A percentile compares a stretch with the other conserved stretches of the same genome.
phyloP scores from a whole-genome alignment of 2,888 invertebrate genomes.

The Rambutsinella grinnellia region DNA sequence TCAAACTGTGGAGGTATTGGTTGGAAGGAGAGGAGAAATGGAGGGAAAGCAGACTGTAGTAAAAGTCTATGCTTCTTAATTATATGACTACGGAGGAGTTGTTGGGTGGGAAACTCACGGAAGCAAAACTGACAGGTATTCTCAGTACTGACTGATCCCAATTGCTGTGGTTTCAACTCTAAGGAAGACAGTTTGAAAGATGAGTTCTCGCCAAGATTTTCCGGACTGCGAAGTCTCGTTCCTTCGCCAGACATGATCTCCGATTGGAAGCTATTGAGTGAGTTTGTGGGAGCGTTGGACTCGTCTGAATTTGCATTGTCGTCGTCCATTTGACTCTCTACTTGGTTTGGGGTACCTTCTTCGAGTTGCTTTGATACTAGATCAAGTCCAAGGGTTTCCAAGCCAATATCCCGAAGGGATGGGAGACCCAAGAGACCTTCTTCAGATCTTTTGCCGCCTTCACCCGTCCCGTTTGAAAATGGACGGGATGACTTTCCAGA shows the following conservation, averaged over 20 bases:
- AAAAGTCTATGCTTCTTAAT: conserved; percentile 62
- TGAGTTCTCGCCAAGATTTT: conserved; percentile 49
- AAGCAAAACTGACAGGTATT: conserved; percentile 65
- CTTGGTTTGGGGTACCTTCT: conserved; percentile 28
- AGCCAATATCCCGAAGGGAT: conserved; percentile 54
- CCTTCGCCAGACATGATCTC: conserved; percentile 33
- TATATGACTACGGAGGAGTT: conserved; percentile 58
- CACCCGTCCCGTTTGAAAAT: conserved; percentile 36
- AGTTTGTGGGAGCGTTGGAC: conserved; percentile 42
- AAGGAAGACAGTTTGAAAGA: conserved; percentile 60
- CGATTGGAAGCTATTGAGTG: conserved; percentile 40
- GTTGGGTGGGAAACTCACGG: conserved; percentile 61
- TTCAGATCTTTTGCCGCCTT: conserved; percentile 28
- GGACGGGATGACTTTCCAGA: conserved; percentile 27
- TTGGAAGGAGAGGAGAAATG: conserved; percentile 62
- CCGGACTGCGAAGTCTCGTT: conserved; percentile 42
- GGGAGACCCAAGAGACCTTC: conserved; percentile 32
- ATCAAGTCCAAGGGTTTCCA: conserved; percentile 56
- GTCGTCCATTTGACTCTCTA: conserved; percentile 43
- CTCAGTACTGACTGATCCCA: conserved; percentile 51
- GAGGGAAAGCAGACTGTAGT: conserved; percentile 60
- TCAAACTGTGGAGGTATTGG: conserved; percentile 48
- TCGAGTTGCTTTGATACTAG: conserved; percentile 56
- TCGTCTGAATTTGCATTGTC: conserved; percentile 52
- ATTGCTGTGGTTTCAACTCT: conserved; percentile 49